Conservation (phyloP, 2,797 vertebrate genomes). For the Ptychadena robeensis region DNA sequence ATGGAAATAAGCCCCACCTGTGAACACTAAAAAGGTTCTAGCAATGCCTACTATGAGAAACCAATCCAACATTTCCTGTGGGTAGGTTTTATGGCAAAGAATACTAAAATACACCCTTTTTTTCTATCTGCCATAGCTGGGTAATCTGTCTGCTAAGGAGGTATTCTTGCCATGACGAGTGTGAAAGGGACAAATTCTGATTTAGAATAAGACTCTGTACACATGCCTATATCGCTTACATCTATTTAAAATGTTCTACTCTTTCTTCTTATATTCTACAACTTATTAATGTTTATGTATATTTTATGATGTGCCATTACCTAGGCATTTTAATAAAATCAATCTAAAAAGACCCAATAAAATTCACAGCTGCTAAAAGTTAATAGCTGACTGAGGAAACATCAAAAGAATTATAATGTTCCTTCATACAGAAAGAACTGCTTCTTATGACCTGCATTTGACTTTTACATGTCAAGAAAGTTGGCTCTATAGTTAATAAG, state of each 20-base stretch:
- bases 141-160: neutral
- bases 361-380: conserved; percentile 54
- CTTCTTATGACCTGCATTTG: conserved; percentile 31
- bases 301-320: conserved; percentile 30
- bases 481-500: conserved; percentile 6
- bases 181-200: neutral
- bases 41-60: too few relatives aligned
- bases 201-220: neutral
- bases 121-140: neutral
- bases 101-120: neutral
- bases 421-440: conserved; percentile 24
- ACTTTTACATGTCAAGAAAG: conserved; percentile 20
- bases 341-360: conserved; percentile 44
- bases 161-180: neutral
- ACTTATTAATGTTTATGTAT: conserved; percentile 53
- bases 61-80: too few relatives aligned
- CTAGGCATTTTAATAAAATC: conserved; percentile 49
- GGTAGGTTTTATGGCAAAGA: neutral
- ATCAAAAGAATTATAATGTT: conserved; percentile 46
- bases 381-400: conserved; percentile 48
- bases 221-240: conserved; percentile 12
- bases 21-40: too few relatives aligned
- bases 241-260: conserved; percentile 9
- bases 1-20: too few relatives aligned
- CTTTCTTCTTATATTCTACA: conserved; percentile 31